Conservation (phyloP, 2,888 invertebrate genomes). For the Yponomeuta sedellus region DNA sequence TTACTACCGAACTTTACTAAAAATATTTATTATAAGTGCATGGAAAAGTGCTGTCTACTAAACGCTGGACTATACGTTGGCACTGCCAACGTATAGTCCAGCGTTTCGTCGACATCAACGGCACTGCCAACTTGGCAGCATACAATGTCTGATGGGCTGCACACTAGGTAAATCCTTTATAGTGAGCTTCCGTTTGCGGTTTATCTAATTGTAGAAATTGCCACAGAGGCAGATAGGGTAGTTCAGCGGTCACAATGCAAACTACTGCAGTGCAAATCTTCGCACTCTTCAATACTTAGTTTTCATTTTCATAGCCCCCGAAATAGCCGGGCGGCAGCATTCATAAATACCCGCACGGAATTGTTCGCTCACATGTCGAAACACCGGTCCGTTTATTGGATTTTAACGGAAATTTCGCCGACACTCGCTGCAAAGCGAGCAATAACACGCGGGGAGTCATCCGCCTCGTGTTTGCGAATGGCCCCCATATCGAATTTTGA, state of each 20-base stretch:
- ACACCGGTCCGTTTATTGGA: conserved; percentile 55
- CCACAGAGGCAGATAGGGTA: too few species aligned
- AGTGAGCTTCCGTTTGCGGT: too few species aligned
- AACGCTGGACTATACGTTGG: too few species aligned
- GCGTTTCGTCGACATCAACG: too few species aligned
- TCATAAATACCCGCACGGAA: conserved; percentile 27
- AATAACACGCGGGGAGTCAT: conserved; percentile 27
- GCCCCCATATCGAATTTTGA: conserved; percentile 57
- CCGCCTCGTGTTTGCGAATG: conserved; percentile 48
- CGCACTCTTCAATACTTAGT: not conserved
- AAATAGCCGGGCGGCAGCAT: conserved; percentile 17
- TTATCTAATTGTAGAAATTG: too few species aligned
- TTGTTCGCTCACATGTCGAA: conserved; percentile 35
- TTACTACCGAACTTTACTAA: too few species aligned
- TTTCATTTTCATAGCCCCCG: conserved; percentile 13
- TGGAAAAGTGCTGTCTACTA: too few species aligned
- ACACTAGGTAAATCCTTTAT: too few species aligned
- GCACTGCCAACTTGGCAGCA: too few species aligned
- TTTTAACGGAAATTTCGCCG: conserved; percentile 67
- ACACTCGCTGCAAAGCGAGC: conserved; percentile 42
- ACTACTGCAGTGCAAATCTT: not conserved
- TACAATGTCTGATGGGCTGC: too few species aligned
- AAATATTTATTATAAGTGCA: too few species aligned
- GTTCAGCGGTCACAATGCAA: not conserved
- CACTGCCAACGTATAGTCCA: too few species aligned